These are phyloP conservation scores for Trichopoda pennipes DNA, from an alignment of 2,888 invertebrate genomes.

Conservation along the genomic window DNA sequence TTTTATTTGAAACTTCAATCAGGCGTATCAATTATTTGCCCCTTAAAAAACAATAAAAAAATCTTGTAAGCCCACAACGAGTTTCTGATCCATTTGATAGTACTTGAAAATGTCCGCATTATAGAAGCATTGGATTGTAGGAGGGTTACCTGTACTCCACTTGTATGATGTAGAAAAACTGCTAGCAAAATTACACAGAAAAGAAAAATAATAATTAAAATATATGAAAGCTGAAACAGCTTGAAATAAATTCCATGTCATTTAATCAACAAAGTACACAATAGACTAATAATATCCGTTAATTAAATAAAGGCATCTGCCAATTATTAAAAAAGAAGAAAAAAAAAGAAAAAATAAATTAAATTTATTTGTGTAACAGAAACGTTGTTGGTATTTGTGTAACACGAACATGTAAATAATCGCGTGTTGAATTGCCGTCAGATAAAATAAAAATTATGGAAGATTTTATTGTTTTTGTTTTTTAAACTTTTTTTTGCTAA, in stretches of 20 bases:
- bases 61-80: conserved; percentile 4
- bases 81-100: conserved; percentile 55
- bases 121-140: too few relatives aligned
- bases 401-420: background rate
- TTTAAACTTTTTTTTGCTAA: too few relatives aligned
- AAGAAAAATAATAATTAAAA: too few relatives aligned
- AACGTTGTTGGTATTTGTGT: conserved; percentile 11
- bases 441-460: conserved; percentile 25
- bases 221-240: conserved; percentile 53
- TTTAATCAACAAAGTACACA: conserved; percentile 46
- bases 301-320: conserved; percentile 60
- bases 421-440: conserved; percentile 57
- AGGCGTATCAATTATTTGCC: conserved; percentile 26
- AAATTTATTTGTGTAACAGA: conserved; percentile 8
- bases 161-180: conserved; percentile 18
- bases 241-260: conserved; percentile 59
- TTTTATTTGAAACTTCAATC: background rate
- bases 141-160: background rate
- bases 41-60: background rate
- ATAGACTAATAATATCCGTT: conserved; percentile 58
- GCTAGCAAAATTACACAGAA: background rate
- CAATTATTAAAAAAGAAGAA: conserved; percentile 26
- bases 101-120: too few relatives aligned
- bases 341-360: too few relatives aligned
- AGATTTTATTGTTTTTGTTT: conserved; percentile 17